Evolutionary conservation across 2,113 vertebrate genomes (phyloP).

Genomic region (Gadus macrocephalus): DNA sequence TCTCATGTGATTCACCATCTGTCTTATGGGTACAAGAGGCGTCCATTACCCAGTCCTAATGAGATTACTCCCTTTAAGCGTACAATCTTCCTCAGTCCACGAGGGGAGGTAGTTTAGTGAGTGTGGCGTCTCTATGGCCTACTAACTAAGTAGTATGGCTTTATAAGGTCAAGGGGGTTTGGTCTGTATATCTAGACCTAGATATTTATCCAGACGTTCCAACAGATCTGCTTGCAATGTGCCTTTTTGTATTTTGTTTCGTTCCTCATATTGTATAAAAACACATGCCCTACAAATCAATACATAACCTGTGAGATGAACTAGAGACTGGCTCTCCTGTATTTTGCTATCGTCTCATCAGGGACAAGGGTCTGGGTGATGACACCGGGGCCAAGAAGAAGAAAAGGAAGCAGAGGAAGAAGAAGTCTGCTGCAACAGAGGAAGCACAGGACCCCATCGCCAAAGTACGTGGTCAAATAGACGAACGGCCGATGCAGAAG

Average conservation of each 20-base stretch:
- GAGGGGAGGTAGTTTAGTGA: constrained; percentile 22
- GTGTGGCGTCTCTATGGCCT: constrained; percentile 14
- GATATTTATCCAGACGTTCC: too few species aligned
- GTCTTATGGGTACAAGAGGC: constrained; percentile 55
- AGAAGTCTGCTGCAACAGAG: constrained; percentile 85
- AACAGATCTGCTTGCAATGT: too few species aligned
- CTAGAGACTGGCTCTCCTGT: too few species aligned
- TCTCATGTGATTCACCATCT: constrained; percentile 70
- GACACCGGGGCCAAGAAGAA: constrained; percentile 95
- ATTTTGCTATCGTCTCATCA: constrained; percentile 45
- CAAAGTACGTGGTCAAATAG: constrained; percentile 71
- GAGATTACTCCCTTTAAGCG: constrained; percentile 72
- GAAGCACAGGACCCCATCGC: constrained; percentile 79
- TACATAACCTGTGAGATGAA: too few species aligned
- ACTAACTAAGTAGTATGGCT: background rate
- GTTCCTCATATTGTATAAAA: too few species aligned
- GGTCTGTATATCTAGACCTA: too few species aligned
- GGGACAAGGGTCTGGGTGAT: constrained; percentile 84
- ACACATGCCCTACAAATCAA: too few species aligned
- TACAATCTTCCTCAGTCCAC: constrained; percentile 24
- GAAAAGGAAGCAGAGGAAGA: constrained; percentile 96
- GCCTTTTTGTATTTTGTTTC: too few species aligned
- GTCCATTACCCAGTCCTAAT: constrained; percentile 54
- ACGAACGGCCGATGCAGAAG: too few species aligned
- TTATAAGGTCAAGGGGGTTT: background rate